Percentiles rank a stretch among this genome's conserved stretches.
Evolutionary conservation across 2,888 invertebrate species (phyloP).

Genomic region (Enchytraeus crypticus): DNA sequence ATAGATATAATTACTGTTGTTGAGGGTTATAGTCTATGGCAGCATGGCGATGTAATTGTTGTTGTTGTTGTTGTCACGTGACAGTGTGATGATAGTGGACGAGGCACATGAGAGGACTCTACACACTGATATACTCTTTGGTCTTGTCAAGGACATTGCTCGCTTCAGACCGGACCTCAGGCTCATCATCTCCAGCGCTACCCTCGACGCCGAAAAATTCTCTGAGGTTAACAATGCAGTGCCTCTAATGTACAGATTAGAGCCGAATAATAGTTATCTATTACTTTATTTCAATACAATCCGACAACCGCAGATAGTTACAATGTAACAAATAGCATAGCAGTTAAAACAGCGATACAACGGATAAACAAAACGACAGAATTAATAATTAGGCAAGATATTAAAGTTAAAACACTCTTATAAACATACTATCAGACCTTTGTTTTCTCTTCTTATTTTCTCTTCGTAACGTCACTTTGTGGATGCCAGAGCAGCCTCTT

Average conservation of each 20-base stretch:
- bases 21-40: too few relatives aligned
- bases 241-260: not conserved
- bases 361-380: not conserved
- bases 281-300: not conserved
- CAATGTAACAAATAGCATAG: too few relatives aligned
- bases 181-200: conserved; percentile 92
- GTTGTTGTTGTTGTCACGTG: not conserved
- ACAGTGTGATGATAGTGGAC: conserved; percentile 94
- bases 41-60: not conserved
- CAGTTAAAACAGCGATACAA: not conserved
- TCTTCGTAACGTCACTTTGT: too few relatives aligned
- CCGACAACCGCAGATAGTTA: too few relatives aligned
- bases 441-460: too few relatives aligned
- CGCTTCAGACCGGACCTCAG: conserved; percentile 84
- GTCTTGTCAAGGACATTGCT: conserved; percentile 83
- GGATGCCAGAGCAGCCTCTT: too few relatives aligned
- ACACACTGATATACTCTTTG: conserved; percentile 96
- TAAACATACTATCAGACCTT: too few relatives aligned
- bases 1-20: too few relatives aligned
- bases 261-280: not conserved
- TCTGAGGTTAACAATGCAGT: conserved; percentile 55
- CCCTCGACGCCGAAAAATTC: conserved; percentile 94
- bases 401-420: too few relatives aligned
- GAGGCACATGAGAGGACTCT: conserved; percentile 97
- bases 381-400: not conserved